Percentiles rank a stretch among this genome's conserved stretches.
Evolutionary conservation across 1,140 invertebrate genomes (phyloP).

Genomic region (Phocides pigmalion): DNA sequence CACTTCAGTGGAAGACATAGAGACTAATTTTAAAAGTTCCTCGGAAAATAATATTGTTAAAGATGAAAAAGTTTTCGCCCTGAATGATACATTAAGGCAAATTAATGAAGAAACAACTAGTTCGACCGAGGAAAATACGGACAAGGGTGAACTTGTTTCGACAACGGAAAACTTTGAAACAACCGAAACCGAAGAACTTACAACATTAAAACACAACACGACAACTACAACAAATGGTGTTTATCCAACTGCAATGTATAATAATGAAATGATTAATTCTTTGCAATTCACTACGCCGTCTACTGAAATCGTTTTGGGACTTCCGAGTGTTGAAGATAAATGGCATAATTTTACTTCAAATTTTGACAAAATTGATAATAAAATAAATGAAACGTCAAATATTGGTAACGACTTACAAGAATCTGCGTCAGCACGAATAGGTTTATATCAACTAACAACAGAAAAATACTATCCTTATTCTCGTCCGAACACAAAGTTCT

Average conservation of each 20-base stretch:
- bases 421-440: slow-evolving; percentile 2
- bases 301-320: slow-evolving; percentile 35
- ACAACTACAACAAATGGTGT: slow-evolving; percentile 31
- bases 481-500: slow-evolving; percentile 11
- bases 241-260: slow-evolving; percentile 52
- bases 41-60: neutral
- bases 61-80: slow-evolving; percentile 9
- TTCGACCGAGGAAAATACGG: slow-evolving; percentile 27
- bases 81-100: slow-evolving; percentile 35
- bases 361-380: slow-evolving; percentile 17
- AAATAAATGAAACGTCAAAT: slow-evolving; percentile 1
- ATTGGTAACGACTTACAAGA: neutral
- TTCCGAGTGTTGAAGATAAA: slow-evolving; percentile 45
- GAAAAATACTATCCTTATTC: slow-evolving; percentile 19
- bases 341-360: slow-evolving; percentile 53
- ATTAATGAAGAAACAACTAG: slow-evolving; percentile 11
- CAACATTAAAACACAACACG: slow-evolving; percentile 23
- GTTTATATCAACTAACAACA: slow-evolving; percentile 20
- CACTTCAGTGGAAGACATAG: slow-evolving; percentile 9
- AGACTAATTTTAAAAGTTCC: slow-evolving; percentile 26
- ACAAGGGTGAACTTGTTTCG: slow-evolving; percentile 17
- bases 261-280: slow-evolving; percentile 46
- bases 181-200: slow-evolving; percentile 29
- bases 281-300: slow-evolving; percentile 46
- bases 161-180: slow-evolving; percentile 32